A percentile compares a stretch with the other conserved stretches of the same genome.
Conservation (phyloP, 2,113 vertebrate species). For the Psittacara wagleri region DNA sequence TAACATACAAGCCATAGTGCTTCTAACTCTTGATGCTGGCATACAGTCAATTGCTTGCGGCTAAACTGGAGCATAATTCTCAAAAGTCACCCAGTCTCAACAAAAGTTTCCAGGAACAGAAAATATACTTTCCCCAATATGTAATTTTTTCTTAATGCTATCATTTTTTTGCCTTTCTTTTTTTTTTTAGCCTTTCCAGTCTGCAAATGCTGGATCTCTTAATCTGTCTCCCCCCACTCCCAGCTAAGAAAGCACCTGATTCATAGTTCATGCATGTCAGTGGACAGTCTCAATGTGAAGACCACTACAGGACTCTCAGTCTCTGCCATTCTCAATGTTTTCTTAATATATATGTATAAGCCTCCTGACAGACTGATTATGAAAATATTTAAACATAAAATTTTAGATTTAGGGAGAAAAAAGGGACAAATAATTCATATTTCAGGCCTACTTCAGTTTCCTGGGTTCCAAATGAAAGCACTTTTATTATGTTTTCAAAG, state of each 20-base stretch:
- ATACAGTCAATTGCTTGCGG: not conserved
- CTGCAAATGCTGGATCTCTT: not conserved
- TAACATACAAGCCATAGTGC: not conserved
- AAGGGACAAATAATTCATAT: not conserved
- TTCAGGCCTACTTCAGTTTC: not conserved
- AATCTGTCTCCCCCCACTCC: too few relatives aligned
- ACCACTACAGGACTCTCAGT: not conserved
- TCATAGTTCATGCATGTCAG: not conserved
- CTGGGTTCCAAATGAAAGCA: not conserved
- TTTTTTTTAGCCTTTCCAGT: not conserved
- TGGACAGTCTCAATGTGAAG: not conserved
- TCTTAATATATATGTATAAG: not conserved
- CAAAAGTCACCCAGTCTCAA: not conserved
- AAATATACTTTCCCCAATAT: not conserved
- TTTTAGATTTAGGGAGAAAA: not conserved
- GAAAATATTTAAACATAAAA: not conserved
- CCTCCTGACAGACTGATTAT: not conserved
- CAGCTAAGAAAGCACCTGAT: not conserved
- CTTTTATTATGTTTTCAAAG: not conserved
- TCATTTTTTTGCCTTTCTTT: rapidly evolving
- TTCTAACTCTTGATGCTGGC: not conserved
- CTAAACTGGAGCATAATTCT: not conserved
- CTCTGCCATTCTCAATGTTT: not conserved
- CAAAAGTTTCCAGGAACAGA: not conserved
- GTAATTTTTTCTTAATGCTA: not conserved